Percentiles rank a stretch among this genome's conserved stretches.
Evolutionary conservation across 2,888 invertebrate species (phyloP).

Genomic region (Bhutanitis thaidina): DNA sequence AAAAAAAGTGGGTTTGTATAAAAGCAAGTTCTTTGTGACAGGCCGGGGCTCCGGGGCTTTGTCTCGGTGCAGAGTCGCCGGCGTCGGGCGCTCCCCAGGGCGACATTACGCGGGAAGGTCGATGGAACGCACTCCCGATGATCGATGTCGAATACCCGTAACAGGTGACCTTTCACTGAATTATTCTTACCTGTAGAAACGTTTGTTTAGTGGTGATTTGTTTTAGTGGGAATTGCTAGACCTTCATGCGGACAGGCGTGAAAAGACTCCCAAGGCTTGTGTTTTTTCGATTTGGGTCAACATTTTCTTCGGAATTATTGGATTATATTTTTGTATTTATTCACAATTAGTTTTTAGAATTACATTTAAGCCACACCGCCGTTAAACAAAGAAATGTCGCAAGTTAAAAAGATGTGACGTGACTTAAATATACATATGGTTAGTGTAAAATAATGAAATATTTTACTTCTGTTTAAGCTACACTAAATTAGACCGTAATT

Average conservation of each 20-base stretch:
- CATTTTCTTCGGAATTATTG: background rate
- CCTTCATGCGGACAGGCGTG: slow-evolving; percentile 46
- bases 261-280: slow-evolving; percentile 33
- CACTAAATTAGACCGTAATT: no score
- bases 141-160: slow-evolving; percentile 76
- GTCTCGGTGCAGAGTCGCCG: slow-evolving; percentile 54
- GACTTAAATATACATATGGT: no score
- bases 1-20: slow-evolving; percentile 52
- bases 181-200: slow-evolving; percentile 76
- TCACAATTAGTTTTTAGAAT: no score
- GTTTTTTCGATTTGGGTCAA: slow-evolving; percentile 22
- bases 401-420: no score
- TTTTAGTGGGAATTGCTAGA: slow-evolving; percentile 63
- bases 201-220: slow-evolving; percentile 76
- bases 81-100: slow-evolving; percentile 62
- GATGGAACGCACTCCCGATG: slow-evolving; percentile 73
- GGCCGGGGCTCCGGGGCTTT: slow-evolving; percentile 53
- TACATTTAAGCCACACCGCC: no score
- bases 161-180: slow-evolving; percentile 78
- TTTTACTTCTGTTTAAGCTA: no score
- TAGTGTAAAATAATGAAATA: no score
- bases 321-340: no score
- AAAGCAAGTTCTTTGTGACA: slow-evolving; percentile 62
- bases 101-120: slow-evolving; percentile 70
- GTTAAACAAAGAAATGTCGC: no score